These are phyloP conservation scores for Micromesistius poutassou DNA, from an alignment of 2,797 vertebrate species.

Conservation along the genomic window DNA sequence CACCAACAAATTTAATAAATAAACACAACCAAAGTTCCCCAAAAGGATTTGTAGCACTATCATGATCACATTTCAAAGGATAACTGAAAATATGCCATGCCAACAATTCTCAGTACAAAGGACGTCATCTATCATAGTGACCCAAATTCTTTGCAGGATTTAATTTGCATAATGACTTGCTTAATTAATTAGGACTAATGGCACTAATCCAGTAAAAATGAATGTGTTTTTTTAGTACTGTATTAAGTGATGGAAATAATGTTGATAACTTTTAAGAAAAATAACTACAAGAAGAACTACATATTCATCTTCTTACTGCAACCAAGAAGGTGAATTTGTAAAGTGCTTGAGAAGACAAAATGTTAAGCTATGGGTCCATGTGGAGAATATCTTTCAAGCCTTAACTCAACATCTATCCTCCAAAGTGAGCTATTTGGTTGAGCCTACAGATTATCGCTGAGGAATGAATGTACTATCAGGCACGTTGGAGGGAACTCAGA, in stretches of 20 bases:
- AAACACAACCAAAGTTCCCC: constrained; percentile 9
- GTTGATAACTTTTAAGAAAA: not conserved
- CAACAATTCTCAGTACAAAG: not conserved
- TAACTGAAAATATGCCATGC: not conserved
- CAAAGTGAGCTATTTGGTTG: not conserved
- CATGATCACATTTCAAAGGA: not conserved
- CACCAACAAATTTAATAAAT: constrained; percentile 15
- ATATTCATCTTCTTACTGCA: too few species aligned
- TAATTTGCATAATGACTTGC: not conserved
- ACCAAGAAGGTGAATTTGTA: not conserved
- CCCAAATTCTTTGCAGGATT: not conserved
- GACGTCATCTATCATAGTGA: not conserved
- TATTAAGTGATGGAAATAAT: not conserved
- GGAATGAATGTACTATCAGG: constrained; percentile 21
- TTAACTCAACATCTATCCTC: not conserved
- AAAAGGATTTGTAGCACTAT: constrained; percentile 16
- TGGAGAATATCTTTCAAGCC: not conserved
- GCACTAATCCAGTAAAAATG: not conserved
- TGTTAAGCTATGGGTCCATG: not conserved
- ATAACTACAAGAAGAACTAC: not conserved
- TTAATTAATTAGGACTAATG: not conserved
- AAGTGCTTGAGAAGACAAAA: not conserved
- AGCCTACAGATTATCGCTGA: not conserved
- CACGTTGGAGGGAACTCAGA: constrained; percentile 11
- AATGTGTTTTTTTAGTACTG: not conserved